Base-by-base conservation (phyloP, 2,888 invertebrate genomes). In the Rapana venosa region DNA sequence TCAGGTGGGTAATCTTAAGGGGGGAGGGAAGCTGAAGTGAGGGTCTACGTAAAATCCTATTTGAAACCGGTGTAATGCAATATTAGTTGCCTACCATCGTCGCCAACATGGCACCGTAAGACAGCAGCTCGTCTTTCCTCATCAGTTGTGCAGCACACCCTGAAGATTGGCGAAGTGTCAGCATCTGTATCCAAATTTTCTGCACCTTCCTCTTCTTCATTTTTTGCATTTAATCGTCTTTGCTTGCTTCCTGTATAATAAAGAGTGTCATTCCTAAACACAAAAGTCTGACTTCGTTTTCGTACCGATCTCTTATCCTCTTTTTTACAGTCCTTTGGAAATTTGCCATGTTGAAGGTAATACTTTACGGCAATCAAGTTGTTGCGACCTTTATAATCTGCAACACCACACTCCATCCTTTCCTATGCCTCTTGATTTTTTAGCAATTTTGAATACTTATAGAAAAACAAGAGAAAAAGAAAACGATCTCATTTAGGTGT, bases 271-370 rank as follows among this genome's bases (percentile, higher is more conserved):
- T 91, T 91, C 32, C 87, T 84, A 17, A 92, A 58, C 58, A 88
- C 92, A 91, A 93, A 93, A 61, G 92, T 92, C 89, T 93, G 92
- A 22, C 93, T 88, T 61, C 93, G 91, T 88, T 93, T 93, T 56
- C 93, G 91, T 77, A 93, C 91, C 79, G 92, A 91, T 87, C 93
- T 90, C 90, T 92, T 93, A 70, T 92, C 93, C 30, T 87, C 88
- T 87, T 91, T 90, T 86, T 90, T 90, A 83, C 88, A 92, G 84
- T 90, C 90, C 89, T 35, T 88, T 74, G 92, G 92, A 90, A 91
- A 91, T 8, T 90, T 90, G 15, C 91, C 90, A 61, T 90, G 58
- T 26, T 88, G 89, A 15, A 92, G 84, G 87, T 92, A 92, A 56
- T 91, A 90, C 26, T 90, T 90, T 66, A 92, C 91, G 58, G 87